Evolutionary conservation across 2,113 vertebrate species (phyloP).

Genomic region (Alouatta palliata): DNA sequence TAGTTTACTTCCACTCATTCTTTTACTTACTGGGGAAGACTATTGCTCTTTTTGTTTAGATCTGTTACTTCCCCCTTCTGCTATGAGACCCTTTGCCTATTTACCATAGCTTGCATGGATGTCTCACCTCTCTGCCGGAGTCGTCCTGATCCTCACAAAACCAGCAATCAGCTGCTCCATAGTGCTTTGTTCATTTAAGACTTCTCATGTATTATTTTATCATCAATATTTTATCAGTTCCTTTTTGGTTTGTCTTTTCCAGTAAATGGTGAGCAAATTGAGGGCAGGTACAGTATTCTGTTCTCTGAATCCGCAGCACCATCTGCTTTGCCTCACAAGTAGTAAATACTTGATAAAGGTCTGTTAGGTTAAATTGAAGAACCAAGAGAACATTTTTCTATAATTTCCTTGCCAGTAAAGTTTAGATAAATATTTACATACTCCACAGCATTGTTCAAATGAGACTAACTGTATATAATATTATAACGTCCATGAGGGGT

Average conservation of each 20-base stretch:
- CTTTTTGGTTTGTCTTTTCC: not conserved
- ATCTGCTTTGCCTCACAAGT: not conserved
- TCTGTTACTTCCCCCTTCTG: not conserved
- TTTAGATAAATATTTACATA: slow-evolving; percentile 27
- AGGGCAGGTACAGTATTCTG: not conserved
- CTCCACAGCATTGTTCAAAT: not conserved
- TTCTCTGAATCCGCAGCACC: not conserved
- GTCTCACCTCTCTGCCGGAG: not conserved
- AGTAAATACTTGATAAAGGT: not conserved
- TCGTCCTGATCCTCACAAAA: not conserved
- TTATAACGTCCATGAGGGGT: not conserved
- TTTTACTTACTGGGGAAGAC: not conserved
- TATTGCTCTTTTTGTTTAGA: not conserved
- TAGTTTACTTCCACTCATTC: not conserved
- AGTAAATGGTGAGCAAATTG: not conserved
- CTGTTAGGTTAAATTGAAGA: not conserved
- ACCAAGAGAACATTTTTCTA: not conserved
- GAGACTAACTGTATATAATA: not conserved
- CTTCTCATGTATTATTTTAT: not conserved
- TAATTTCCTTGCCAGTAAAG: slow-evolving; percentile 17
- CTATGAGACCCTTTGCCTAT: not conserved
- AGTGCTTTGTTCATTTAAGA: not conserved
- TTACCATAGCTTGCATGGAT: not conserved
- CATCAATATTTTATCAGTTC: not conserved
- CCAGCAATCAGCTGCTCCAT: not conserved